Percentiles rank a stretch among this genome's conserved stretches.
Conservation (phyloP, 2,113 vertebrate species). For the Guaruba guarouba region DNA sequence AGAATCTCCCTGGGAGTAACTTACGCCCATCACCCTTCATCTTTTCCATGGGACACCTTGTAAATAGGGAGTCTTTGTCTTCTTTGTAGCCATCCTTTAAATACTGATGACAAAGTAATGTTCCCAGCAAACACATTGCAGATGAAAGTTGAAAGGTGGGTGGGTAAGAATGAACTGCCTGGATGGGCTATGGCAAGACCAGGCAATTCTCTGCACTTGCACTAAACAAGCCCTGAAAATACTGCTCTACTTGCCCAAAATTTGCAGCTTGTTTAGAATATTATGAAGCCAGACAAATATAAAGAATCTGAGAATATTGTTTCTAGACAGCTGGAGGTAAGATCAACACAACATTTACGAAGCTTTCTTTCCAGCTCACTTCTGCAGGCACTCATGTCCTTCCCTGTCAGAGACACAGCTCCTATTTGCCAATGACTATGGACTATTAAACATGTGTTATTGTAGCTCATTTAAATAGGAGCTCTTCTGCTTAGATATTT, state of each 20-base stretch:
- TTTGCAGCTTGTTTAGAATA: neutral
- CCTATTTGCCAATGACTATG: neutral
- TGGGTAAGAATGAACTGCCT: neutral
- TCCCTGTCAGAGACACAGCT: neutral
- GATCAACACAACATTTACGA: neutral
- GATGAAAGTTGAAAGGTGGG: neutral
- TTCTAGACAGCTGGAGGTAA: neutral
- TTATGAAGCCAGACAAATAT: neutral
- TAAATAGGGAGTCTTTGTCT: neutral
- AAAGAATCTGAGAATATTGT: neutral
- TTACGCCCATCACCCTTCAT: neutral
- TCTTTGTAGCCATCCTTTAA: neutral
- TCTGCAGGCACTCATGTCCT: fast-evolving
- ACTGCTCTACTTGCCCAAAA: too few relatives aligned
- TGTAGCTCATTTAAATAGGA: too few relatives aligned
- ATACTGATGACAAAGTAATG: neutral
- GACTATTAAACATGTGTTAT: too few relatives aligned
- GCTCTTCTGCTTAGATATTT: neutral
- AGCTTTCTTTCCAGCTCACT: neutral
- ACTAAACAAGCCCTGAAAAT: neutral
- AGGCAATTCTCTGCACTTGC: neutral
- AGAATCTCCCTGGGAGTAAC: neutral
- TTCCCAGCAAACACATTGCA: neutral
- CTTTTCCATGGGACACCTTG: neutral
- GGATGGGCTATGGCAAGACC: neutral